phyloP scores from a whole-genome alignment of 2,797 vertebrate species.

The Chrosomus eos region DNA sequence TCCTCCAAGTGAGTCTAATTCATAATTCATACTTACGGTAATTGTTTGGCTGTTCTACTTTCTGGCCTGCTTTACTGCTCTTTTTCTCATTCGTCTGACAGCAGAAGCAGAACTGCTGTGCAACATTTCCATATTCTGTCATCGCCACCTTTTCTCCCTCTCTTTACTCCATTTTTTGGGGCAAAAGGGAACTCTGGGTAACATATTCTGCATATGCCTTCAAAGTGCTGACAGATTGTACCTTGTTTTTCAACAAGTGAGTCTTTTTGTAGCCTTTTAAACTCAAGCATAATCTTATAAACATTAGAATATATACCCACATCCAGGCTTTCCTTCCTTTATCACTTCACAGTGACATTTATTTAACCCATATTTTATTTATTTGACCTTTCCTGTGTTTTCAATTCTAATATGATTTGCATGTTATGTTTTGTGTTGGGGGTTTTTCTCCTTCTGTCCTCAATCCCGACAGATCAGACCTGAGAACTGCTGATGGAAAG shows the following conservation, averaged over 20 bases:
- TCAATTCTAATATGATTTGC: neutral
- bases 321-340: no score
- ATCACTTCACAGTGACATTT: no score
- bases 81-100: neutral
- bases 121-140: neutral
- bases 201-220: neutral
- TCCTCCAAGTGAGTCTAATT: conserved; percentile 13
- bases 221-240: neutral
- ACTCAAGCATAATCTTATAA: neutral
- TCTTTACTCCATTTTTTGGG: no score
- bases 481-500: neutral
- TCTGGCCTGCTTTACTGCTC: neutral
- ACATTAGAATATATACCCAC: neutral
- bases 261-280: neutral
- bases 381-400: neutral
- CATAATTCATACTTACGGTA: neutral
- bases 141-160: conserved; percentile 27
- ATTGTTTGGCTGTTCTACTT: conserved; percentile 12
- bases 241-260: neutral
- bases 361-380: no score
- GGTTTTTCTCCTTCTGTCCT: neutral
- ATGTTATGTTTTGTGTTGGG: neutral
- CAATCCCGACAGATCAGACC: neutral
- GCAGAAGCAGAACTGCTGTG: neutral
- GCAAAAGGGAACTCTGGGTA: conserved; percentile 26